Percentiles rank a stretch among this genome's conserved stretches.
Conservation (phyloP, 2,888 invertebrate genomes). For the Pyrocoelia pectoralis region DNA sequence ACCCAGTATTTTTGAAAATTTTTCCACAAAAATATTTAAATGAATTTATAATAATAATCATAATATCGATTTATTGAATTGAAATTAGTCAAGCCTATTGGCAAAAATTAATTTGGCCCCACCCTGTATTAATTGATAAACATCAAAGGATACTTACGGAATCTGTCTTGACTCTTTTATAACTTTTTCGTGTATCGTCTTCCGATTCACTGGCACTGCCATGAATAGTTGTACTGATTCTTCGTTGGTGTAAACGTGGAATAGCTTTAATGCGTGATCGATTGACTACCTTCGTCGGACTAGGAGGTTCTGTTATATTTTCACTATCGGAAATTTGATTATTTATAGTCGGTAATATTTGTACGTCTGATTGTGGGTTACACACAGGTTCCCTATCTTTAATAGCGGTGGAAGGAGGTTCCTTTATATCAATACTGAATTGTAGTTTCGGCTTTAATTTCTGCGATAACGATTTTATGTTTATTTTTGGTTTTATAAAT, state of each 20-base stretch:
- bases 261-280: conserved; percentile 73
- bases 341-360: not conserved
- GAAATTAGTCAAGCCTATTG: too few species aligned
- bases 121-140: not conserved
- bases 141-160: conserved; percentile 46
- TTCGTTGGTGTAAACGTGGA: conserved; percentile 73
- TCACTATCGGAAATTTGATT: conserved; percentile 43
- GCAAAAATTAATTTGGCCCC: too few species aligned
- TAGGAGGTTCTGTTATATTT: conserved; percentile 61
- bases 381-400: conserved; percentile 9
- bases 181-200: conserved; percentile 63
- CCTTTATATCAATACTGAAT: not conserved
- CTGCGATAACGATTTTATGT: conserved; percentile 14
- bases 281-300: conserved; percentile 65
- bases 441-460: conserved; percentile 7
- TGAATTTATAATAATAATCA: too few species aligned
- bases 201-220: conserved; percentile 75
- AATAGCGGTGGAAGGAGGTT: conserved; percentile 11
- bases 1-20: too few species aligned
- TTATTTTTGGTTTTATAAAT: conserved; percentile 19
- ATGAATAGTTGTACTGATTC: conserved; percentile 65
- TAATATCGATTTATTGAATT: too few species aligned
- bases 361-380: conserved; percentile 13
- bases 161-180: conserved; percentile 56
- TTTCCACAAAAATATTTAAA: too few species aligned